Evolutionary conservation across 2,888 invertebrate genomes (phyloP), one percentile per base, ranked within the genome.

Genomic region (Ormyrus labotus): DNA sequence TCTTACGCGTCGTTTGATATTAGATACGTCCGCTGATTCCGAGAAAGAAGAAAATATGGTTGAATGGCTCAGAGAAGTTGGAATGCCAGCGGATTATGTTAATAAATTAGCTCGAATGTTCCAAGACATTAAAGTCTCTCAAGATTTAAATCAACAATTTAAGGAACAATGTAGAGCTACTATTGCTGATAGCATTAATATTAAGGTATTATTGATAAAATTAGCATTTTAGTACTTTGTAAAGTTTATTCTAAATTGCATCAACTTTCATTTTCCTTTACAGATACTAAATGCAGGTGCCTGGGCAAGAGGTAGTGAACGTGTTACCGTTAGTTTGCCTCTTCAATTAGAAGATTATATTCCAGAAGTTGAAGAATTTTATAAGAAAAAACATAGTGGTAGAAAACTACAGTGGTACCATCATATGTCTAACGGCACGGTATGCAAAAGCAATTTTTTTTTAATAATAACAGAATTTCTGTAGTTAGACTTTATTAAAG

Each of bases 31-130:
- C 88, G 98, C 99, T 0, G 99, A 99, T 92, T 98, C 98, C 84
- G 99, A 99, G 91, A 99, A 99, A 89, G 99, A 99, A 91, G 99
- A 99, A 91, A 98, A 98, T 89, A 99, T 99, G 97, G 99, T 99
- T 0, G 98, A 98, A 90, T 98, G 98, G 98, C 93, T 97, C 69
- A 93, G 98, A 85, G 99, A 99, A 91, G 98, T 98, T 13, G 99
- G 99, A 51, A 99, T 99, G 99, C 99, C 99, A 4, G 99, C 99
- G 0, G 99, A 99, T 92, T 99, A 98, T 92, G 98, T 99, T 19
- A 99, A 99, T 92, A 99, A 99, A 92, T 92, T 99, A 87, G 98
- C 98, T 8, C 93, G 99, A 84, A 99, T 99, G 99, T 97, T 97
- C 91, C 97, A 97, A 93, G 99, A 99, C 91, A 97, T 99, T 85